phyloP scores from a whole-genome alignment of 2,797 vertebrate genomes.

The Pteronotus mesoamericanus region DNA sequence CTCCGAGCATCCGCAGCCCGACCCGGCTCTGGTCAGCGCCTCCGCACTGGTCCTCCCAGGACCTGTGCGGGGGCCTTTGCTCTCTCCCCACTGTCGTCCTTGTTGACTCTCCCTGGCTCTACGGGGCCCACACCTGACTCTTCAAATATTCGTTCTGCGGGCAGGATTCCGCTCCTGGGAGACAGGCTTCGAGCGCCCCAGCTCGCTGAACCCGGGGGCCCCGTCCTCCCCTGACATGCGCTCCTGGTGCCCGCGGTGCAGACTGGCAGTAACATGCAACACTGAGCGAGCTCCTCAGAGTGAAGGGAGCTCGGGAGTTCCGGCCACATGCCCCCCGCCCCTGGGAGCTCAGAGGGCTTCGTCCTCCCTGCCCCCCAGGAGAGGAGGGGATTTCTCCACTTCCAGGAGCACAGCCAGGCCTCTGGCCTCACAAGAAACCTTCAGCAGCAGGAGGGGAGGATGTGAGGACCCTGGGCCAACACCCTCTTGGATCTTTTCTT shows the following conservation, averaged over 20 bases:
- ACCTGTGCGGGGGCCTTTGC: fast-evolving
- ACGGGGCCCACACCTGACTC: background rate
- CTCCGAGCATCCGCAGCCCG: background rate
- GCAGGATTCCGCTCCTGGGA: background rate
- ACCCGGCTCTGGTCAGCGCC: background rate
- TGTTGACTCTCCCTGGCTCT: background rate
- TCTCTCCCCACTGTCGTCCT: background rate
- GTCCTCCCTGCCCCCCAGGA: background rate
- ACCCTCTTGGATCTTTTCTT: background rate
- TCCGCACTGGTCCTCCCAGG: no score
- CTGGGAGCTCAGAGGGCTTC: background rate
- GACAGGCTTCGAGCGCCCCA: background rate
- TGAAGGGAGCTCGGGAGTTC: fast-evolving
- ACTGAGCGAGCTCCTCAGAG: no score
- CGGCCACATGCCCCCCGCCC: background rate
- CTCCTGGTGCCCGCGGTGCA: fast-evolving
- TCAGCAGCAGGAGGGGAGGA: background rate
- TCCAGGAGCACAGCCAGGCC: background rate
- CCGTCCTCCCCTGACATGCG: background rate
- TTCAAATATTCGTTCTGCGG: background rate
- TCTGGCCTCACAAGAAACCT: no score
- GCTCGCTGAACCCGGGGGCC: fast-evolving
- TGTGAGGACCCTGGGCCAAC: background rate
- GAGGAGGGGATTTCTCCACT: background rate
- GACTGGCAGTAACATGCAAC: background rate